phyloP scores from a whole-genome alignment of 1,140 invertebrate species.

The Streblospio benedicti region DNA sequence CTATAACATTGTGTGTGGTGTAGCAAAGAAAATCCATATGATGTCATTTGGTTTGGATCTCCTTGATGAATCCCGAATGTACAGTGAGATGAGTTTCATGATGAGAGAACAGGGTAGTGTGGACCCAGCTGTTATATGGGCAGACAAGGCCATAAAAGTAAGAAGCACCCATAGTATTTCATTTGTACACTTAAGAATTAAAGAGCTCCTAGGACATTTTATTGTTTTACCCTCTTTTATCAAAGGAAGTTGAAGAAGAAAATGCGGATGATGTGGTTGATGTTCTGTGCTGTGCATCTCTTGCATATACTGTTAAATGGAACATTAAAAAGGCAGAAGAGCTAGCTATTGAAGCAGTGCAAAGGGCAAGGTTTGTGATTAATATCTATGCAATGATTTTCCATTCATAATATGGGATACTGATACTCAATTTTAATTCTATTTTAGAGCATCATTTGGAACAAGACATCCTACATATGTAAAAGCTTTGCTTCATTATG shows the following conservation, averaged over 20 bases:
- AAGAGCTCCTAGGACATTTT: too few species aligned
- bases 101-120: conserved; percentile 36
- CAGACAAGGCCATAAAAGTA: conserved; percentile 34
- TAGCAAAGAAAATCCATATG: conserved; percentile 35
- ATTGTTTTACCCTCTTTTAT: too few species aligned
- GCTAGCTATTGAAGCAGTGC: conserved; percentile 34
- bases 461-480: conserved; percentile 35
- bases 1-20: conserved; percentile 28
- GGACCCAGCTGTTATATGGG: conserved; percentile 28
- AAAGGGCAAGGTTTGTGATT: conserved; percentile 31
- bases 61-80: conserved; percentile 27
- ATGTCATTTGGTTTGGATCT: conserved; percentile 38
- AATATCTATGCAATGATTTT: not conserved
- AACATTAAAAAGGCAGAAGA: conserved; percentile 32
- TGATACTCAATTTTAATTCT: not conserved
- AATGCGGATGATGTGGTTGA: conserved; percentile 26
- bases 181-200: not conserved
- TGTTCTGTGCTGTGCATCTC: conserved; percentile 33
- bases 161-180: not conserved
- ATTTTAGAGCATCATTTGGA: conserved; percentile 36
- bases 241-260: conserved; percentile 27
- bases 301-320: conserved; percentile 31
- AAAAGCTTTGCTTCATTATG: conserved; percentile 35
- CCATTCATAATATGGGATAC: not conserved
- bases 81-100: conserved; percentile 29